Conservation (phyloP, 2,113 vertebrate species). For the Prinia subflava region DNA sequence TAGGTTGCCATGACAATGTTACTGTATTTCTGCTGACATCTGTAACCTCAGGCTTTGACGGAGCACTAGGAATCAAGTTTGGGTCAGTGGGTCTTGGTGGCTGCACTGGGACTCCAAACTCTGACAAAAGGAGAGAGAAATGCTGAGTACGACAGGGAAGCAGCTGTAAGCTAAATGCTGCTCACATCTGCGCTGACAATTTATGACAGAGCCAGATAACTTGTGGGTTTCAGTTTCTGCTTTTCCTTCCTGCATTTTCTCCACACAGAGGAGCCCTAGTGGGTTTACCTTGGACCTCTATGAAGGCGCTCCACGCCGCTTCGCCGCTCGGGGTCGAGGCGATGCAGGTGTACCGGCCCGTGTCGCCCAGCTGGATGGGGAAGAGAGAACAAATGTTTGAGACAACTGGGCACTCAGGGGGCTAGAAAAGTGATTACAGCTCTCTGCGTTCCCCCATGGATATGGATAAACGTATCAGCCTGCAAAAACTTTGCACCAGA, state of each 20-base stretch:
- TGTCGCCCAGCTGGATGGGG: constrained; percentile 86
- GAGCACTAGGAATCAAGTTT: constrained; percentile 95
- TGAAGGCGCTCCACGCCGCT: constrained; percentile 92
- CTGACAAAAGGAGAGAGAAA: constrained; percentile 66
- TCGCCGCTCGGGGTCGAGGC: constrained; percentile 95
- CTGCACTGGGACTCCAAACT: constrained; percentile 92
- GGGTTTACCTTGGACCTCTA: constrained; percentile 93
- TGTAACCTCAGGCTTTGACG: constrained; percentile 91
- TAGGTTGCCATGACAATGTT: constrained; percentile 91
- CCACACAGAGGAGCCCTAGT: background rate
- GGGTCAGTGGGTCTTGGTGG: constrained; percentile 94
- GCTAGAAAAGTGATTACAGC: constrained; percentile 62
- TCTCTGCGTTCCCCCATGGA: constrained; percentile 1
- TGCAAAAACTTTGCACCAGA: background rate
- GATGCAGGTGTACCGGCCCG: constrained; percentile 91
- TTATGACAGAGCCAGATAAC: background rate
- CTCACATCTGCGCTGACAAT: background rate
- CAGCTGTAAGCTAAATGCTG: background rate
- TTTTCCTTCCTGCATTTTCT: background rate
- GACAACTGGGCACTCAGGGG: constrained; percentile 50
- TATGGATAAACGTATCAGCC: constrained; percentile 5
- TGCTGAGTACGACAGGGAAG: background rate
- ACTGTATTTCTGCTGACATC: constrained; percentile 92
- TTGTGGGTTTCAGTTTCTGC: background rate
- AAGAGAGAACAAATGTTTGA: constrained; percentile 54